These are phyloP conservation scores for Rhynchophorus ferrugineus DNA, from an alignment of 1,140 invertebrate genomes.

Conservation along the genomic window DNA sequence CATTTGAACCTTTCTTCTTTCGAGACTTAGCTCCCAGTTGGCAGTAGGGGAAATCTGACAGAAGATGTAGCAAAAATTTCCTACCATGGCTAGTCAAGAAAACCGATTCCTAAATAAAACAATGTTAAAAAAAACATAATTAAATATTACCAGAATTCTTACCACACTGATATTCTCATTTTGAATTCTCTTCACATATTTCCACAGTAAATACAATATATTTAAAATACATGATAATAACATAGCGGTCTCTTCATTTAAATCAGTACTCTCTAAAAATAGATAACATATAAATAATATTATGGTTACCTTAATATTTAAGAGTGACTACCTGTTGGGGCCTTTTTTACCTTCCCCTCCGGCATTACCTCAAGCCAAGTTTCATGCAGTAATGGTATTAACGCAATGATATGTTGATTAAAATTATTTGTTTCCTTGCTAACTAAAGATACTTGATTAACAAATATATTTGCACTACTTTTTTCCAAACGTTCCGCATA, in stretches of 20 bases:
- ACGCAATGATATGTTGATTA: conserved; percentile 48
- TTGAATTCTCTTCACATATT: conserved; percentile 24
- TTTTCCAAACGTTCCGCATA: no score
- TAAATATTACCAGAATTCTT: conserved; percentile 11
- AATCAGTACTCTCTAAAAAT: conserved; percentile 23
- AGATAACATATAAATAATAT: conserved; percentile 5
- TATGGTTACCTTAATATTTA: no score
- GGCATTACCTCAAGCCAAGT: conserved; percentile 65
- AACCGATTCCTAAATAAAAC: conserved; percentile 21
- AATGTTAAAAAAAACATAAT: conserved; percentile 5
- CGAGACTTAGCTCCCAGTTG: conserved; percentile 12
- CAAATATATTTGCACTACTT: no score
- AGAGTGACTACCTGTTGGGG: conserved; percentile 5
- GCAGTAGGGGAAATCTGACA: conserved; percentile 30
- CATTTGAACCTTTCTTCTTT: conserved; percentile 18
- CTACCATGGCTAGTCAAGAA: conserved; percentile 26
- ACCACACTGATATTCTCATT: conserved; percentile 16
- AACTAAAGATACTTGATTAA: no score
- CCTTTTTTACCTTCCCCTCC: conserved; percentile 18
- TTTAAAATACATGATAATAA: conserved; percentile 32
- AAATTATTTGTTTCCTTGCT: conserved; percentile 4
- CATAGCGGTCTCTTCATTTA: conserved; percentile 29
- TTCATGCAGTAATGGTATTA: conserved; percentile 64
- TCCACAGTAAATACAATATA: conserved; percentile 29
- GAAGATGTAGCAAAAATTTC: conserved; percentile 29